Base-by-base conservation (phyloP, 2,888 invertebrate genomes). In the Microctonus hyperodae region DNA sequence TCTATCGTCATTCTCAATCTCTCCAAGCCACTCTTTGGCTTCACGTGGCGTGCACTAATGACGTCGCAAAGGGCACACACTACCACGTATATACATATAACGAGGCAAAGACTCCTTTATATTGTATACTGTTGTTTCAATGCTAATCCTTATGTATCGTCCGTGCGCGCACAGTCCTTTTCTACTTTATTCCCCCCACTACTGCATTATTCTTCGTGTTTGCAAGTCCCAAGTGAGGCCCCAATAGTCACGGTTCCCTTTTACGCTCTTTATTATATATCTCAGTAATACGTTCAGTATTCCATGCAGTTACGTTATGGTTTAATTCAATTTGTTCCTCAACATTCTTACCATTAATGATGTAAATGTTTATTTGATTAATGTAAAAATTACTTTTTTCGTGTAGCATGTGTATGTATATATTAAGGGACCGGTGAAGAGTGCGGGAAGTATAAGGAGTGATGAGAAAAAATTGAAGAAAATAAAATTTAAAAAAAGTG, bases 31-130 rank as follows among this genome's bases (percentile, higher is more conserved):
- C 73, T 75, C 75, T 73, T n/a, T 73, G 76, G 76, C 80, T 81
- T 82, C 80, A 79, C 79, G 79, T 81, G 79, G 79, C 77, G 80
- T 79, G 80, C 81, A 75, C 80, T 83, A 83, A 83, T 81, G 82
- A 82, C 81, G 82, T 82, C 82, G 77, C 74, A 73, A 78, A 74
- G 70, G 75, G 78, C 44, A 44, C 44, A 44, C 44, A 62, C 68
- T 65, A 65, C 62, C 61, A 64, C 59, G 75, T 80, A 77, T 81
- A n/a, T n/a, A n/a, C n/a, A n/a, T n/a, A 44, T 44, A 80, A 79
- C 79, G 76, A 80, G 80, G 44, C 6, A 63, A 48, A 78, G 73
- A 74, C 69, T 62, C 73, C 75, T 78, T 76, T 77, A 78, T 76
- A 75, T 28, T 5, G n/a, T n/a, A n/a, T n/a, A n/a, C n/a, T n/a